Base-by-base conservation (phyloP, 1,140 invertebrate species). In the Homalodisca vitripennis region DNA sequence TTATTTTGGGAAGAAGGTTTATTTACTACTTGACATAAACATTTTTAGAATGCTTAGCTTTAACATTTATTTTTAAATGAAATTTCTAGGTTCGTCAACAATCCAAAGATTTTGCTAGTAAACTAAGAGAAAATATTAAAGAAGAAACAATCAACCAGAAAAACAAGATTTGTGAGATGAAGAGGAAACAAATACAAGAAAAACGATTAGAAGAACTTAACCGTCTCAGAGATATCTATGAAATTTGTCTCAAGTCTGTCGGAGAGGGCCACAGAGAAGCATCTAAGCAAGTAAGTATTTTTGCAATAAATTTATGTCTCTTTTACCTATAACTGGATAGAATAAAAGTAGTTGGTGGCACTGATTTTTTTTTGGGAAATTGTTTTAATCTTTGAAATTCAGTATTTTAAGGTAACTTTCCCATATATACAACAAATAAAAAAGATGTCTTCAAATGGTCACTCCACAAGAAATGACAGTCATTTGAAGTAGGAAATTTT, bases 191-290 rank as follows among this genome's bases (percentile, higher is more conserved):
- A 30, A 27, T 22, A 29, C 55, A 60, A 13, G 55, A 60, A 60
- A 27, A 60, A 30, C 22, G 29, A 13, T 27, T 30, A 29, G 6
- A 60, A 30, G 55, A 60, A 12, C 55, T 60, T 10, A 13, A 24
- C 22, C 55, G 24, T 2, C 26, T 60, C 10, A 26, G 29, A 60
- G 24, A 60, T 14, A 6, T 60, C 22, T 60, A 60, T 60, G 55
- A 60, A 6, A 60, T 6, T 22, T 60, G 55, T 29, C 55, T 60
- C n/a, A 3, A 29, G 27, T 27, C 24, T 26, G n/a, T 60, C 3
- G 55, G 55, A 6, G 26, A 60, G 3, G 27, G 55, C 26, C 55
- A 60, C 24, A 60, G 24, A 30, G 55, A 60, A 60, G 55, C 55
- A 6, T 2, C 55, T 27, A 60, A 60, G 24, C 55, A 60, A n/a